These are phyloP conservation scores for Cydia strobilella DNA, from an alignment of 1,140 invertebrate genomes.

Conservation along the genomic window DNA sequence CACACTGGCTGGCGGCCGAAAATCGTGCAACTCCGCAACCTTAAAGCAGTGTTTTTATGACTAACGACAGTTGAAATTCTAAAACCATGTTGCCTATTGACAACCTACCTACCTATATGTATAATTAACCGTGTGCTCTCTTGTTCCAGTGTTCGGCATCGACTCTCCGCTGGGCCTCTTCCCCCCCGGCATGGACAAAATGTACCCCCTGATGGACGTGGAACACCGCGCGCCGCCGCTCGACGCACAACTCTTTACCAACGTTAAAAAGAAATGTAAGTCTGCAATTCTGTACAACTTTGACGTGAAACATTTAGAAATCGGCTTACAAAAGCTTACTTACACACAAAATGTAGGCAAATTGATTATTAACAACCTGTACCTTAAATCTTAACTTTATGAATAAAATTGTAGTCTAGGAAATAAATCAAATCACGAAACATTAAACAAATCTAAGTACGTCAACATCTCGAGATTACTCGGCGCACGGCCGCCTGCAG, in stretches of 20 bases:
- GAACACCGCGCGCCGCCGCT: constrained; percentile 83
- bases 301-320: no score
- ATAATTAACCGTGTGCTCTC: constrained; percentile 39
- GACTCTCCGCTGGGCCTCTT: constrained; percentile 86
- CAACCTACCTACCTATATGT: not conserved
- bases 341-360: no score
- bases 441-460: constrained; percentile 21
- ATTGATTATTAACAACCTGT: no score
- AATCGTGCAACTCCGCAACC: no score
- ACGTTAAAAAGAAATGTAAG: constrained; percentile 87
- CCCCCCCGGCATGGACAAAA: constrained; percentile 86
- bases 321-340: no score
- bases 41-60: no score
- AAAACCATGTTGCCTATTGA: no score
- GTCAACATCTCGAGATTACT: constrained; percentile 13
- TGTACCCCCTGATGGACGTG: constrained; percentile 86
- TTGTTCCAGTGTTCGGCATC: constrained; percentile 86
- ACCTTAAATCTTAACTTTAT: not conserved
- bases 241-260: constrained; percentile 81
- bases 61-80: no score
- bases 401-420: not conserved
- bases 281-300: constrained; percentile 37
- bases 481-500: constrained; percentile 8
- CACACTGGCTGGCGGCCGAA: no score
- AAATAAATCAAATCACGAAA: not conserved